These are phyloP conservation scores for Margarornis squamiger DNA, from an alignment of 2,797 vertebrate genomes.

Conservation along the genomic window DNA sequence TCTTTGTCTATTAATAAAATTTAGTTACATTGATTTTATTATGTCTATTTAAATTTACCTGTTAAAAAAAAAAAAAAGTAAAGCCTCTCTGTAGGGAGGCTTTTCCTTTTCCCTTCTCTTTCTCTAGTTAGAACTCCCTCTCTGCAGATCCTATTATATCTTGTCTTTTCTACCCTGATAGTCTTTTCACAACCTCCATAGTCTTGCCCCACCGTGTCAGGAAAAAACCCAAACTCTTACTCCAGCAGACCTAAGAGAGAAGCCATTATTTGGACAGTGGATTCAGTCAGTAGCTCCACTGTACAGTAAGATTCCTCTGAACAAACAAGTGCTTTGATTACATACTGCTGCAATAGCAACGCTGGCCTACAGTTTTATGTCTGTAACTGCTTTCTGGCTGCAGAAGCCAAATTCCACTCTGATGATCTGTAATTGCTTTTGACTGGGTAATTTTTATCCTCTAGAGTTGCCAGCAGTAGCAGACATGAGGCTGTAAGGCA, in stretches of 20 bases:
- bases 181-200: background rate
- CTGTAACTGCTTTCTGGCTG: background rate
- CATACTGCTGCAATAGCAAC: background rate
- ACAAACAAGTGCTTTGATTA: constrained; percentile 49
- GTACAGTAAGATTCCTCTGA: background rate
- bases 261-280: background rate
- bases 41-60: background rate
- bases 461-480: background rate
- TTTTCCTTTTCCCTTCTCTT: background rate
- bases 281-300: background rate
- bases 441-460: constrained; percentile 5
- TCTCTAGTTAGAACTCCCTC: background rate
- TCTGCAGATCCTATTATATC: background rate
- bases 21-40: background rate
- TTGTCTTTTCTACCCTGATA: background rate
- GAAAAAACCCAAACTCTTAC: background rate
- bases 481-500: background rate
- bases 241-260: background rate
- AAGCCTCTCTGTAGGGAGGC: background rate
- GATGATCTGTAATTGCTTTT: constrained; percentile 27
- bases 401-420: constrained; percentile 15
- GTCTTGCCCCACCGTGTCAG: background rate
- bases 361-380: background rate
- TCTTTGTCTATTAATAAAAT: background rate
- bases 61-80: background rate